Conservation (phyloP, 2,797 vertebrate species). For the Monodelphis domestica region DNA sequence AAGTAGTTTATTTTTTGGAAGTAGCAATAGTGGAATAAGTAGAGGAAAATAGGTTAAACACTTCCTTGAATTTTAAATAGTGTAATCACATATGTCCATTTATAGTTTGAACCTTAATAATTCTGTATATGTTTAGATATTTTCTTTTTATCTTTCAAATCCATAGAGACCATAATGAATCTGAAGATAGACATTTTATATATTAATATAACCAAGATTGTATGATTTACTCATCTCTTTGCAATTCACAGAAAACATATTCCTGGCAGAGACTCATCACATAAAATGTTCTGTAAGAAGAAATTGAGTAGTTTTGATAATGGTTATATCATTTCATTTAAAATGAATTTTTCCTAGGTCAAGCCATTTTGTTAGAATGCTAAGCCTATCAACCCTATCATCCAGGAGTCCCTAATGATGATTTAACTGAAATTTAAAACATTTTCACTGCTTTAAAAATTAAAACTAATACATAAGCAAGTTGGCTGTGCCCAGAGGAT, state of each 20-base stretch:
- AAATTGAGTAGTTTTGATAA: neutral
- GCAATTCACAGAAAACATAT: neutral
- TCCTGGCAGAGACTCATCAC: neutral
- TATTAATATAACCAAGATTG: neutral
- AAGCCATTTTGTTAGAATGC: neutral
- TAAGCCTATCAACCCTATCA: neutral
- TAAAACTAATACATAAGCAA: neutral
- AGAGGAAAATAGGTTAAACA: constrained; percentile 42
- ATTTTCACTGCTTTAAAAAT: neutral
- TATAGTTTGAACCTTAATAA: neutral
- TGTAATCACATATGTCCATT: neutral
- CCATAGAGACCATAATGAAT: neutral
- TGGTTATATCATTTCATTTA: neutral
- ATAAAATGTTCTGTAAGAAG: neutral
- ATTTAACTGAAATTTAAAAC: neutral
- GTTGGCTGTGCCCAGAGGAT: neutral
- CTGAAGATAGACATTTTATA: neutral
- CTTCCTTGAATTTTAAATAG: constrained; percentile 37
- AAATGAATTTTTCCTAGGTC: neutral
- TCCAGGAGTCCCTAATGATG: neutral
- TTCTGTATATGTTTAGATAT: neutral
- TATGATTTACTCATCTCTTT: neutral
- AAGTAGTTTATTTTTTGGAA: constrained; percentile 1
- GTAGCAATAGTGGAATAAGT: constrained; percentile 20
- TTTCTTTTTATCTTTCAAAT: neutral